Evolutionary conservation across 2,797 vertebrate species (phyloP), one percentile per base, ranked within the genome.

Genomic region (Sebastes glaucus): DNA sequence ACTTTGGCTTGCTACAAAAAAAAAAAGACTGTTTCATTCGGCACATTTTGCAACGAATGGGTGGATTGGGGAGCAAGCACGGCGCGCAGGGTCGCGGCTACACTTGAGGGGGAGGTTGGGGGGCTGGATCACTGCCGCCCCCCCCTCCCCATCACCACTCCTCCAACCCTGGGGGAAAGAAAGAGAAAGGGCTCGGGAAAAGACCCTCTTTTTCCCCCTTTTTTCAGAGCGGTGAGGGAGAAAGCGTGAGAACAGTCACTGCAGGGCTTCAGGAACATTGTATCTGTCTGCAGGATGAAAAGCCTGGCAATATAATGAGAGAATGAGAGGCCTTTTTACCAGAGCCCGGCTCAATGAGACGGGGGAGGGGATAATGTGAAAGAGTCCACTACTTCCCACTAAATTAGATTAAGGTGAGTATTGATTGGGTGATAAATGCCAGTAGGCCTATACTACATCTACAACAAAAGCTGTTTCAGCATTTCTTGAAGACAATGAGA

Each of bases 231-330:
- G 71, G 70, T 35, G 78, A 91, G 73, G 53, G 78, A 84, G 87
- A 88, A 93, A 92, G 91, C 91, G 91, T 94, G 95, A 95, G 94
- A 95, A 94, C 87, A 91, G 90, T 87, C 86, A 79, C 85, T 67
- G 89, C 88, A 73, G 87, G 78, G 89, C 87, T 89, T 75, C 77
- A 74, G 85, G 92, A 93, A 92, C 92, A 94, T 93, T 94, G 93
- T 94, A 90, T 95, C 88, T 93, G 91, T 90, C 88, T 91, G 87
- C 61, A 63, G 89, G 87, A 94, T 94, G 93, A 95, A 95, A 95
- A 93, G 90, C 75, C 79, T 84, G 77, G 84, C 85, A 73, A 68
- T 28, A 89, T 88, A 94, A 91, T 76, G 79, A 87, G 81, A 82
- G 78, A 91, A 82, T 80, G 81, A 88, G 86, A 89, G 86, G 77